Percentiles rank a stretch among this genome's conserved stretches.
Conservation (phyloP, 1,140 invertebrate species). For the Drosophila navojoa region DNA sequence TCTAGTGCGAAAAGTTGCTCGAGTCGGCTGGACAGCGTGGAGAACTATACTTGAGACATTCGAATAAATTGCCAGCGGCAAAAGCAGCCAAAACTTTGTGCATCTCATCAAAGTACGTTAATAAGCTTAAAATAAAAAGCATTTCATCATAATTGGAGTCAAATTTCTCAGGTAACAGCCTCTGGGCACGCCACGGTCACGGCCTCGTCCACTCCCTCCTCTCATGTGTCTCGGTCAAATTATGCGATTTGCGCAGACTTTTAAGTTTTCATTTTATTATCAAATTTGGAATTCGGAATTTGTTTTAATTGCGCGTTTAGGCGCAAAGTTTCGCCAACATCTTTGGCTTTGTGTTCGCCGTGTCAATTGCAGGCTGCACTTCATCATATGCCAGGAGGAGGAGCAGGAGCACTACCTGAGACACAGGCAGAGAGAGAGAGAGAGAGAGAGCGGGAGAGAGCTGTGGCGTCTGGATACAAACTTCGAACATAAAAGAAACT, state of each 20-base stretch:
- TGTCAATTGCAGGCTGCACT: conserved; percentile 51
- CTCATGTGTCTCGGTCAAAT: not conserved
- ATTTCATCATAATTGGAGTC: conserved; percentile 1
- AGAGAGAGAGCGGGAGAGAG: not conserved
- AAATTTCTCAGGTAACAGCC: not conserved
- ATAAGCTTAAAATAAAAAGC: not conserved
- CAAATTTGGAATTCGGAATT: conserved; percentile 43
- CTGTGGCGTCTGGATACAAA: not conserved
- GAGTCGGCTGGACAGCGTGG: too few relatives aligned
- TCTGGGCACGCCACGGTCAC: too few relatives aligned
- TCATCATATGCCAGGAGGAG: conserved; percentile 8
- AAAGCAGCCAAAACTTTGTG: not conserved
- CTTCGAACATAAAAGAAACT: conserved; percentile 55
- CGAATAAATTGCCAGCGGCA: not conserved
- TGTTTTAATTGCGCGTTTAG: conserved; percentile 67
- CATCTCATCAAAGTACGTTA: conserved; percentile 1
- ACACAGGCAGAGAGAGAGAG: not conserved
- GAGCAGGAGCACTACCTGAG: too few relatives aligned
- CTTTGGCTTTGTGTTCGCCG: not conserved
- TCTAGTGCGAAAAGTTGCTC: too few relatives aligned
- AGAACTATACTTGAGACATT: not conserved
- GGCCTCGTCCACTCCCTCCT: too few relatives aligned
- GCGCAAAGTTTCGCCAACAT: conserved; percentile 56
- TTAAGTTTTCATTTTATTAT: not conserved
- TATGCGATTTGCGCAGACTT: not conserved